Conservation (phyloP, 37 sponge, comb jelly and placozoan species). For the Trichoplax adhaerens region DNA sequence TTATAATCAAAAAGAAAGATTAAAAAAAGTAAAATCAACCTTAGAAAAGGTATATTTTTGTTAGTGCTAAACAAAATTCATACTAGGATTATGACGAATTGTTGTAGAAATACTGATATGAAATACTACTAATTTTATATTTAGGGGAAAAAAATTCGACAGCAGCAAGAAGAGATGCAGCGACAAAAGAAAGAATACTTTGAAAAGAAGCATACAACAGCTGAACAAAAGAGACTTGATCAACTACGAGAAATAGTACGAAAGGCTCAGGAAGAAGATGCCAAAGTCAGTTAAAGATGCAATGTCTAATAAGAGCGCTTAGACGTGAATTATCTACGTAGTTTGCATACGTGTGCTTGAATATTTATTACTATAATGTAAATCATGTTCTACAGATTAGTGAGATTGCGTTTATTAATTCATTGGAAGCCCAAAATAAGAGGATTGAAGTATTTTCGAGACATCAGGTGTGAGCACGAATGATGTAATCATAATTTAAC, state of each 20-base stretch:
- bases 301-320: neutral
- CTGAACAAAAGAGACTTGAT: constrained; percentile 42
- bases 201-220: constrained; percentile 42
- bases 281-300: constrained; percentile 28
- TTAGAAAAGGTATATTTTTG: constrained; percentile 31
- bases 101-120: neutral
- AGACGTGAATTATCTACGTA: neutral
- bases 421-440: constrained; percentile 85
- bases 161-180: constrained; percentile 25
- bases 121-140: neutral
- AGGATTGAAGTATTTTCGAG: constrained; percentile 61
- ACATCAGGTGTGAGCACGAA: constrained; percentile 25
- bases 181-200: too few species aligned
- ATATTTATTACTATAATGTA: constrained; percentile 1
- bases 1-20: constrained; percentile 46
- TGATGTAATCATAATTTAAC: neutral
- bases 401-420: constrained; percentile 87
- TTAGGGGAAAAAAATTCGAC: constrained; percentile 19
- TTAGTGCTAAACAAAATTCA: neutral
- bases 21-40: constrained; percentile 23
- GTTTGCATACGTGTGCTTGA: constrained; percentile 3
- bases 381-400: constrained; percentile 46
- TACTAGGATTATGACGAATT: neutral
- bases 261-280: constrained; percentile 80
- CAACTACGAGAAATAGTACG: constrained; percentile 46